Conservation (phyloP, 2,113 vertebrate genomes). For the Pterocles gutturalis region DNA sequence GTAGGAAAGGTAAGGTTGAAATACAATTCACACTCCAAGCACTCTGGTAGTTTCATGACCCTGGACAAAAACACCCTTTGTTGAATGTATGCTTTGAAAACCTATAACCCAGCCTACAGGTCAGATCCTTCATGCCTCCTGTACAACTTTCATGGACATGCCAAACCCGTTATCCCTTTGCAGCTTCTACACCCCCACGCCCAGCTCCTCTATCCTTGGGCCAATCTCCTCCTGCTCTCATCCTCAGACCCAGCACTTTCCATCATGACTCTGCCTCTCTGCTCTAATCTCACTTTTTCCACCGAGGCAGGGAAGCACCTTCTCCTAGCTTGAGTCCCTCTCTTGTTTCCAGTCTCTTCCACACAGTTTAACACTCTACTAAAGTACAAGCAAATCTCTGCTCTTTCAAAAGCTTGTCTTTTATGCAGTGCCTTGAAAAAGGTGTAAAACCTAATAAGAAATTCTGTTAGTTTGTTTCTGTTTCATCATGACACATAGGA, state of each 20-base stretch:
- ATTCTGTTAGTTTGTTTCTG: neutral
- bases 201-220: neutral
- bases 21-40: neutral
- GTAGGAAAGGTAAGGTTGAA: neutral
- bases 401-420: neutral
- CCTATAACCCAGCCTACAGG: neutral
- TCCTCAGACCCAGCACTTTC: neutral
- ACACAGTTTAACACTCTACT: neutral
- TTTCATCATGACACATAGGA: neutral
- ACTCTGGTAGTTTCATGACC: neutral
- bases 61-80: neutral
- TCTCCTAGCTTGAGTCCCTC: neutral
- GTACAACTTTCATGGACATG: neutral
- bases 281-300: neutral
- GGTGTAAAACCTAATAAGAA: neutral
- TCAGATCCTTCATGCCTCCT: neutral
- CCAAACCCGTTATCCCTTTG: neutral
- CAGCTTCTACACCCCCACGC: fast-evolving
- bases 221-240: neutral
- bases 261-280: fast-evolving
- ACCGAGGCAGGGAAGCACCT: neutral
- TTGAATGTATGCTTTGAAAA: neutral
- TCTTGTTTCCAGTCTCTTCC: neutral
- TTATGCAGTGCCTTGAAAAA: neutral
- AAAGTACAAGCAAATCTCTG: neutral